phyloP scores from a whole-genome alignment of 2,888 invertebrate species.

The Leptothorax acervorum region DNA sequence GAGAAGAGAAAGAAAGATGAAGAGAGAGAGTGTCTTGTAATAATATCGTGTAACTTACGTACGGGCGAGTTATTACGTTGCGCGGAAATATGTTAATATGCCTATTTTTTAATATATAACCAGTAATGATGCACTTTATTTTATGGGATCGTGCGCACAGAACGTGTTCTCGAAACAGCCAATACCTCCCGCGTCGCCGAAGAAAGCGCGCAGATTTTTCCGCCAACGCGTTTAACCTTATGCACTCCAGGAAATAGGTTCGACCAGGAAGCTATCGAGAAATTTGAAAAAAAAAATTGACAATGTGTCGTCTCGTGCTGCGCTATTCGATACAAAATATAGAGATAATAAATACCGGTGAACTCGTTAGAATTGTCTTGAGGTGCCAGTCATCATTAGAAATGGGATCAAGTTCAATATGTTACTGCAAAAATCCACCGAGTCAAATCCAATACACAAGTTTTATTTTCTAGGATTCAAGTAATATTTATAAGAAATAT shows the following conservation, averaged over 20 bases:
- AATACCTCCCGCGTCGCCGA: not conserved
- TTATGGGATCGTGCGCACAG: slow-evolving; percentile 40
- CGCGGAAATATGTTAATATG: slow-evolving; percentile 46
- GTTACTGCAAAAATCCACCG: too few relatives aligned
- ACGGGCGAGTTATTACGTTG: slow-evolving; percentile 35
- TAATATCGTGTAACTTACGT: slow-evolving; percentile 43
- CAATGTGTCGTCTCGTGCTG: not conserved
- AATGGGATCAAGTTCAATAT: too few relatives aligned
- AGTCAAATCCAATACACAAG: too few relatives aligned
- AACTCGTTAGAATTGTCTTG: not conserved
- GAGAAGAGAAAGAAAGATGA: not conserved
- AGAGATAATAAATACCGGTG: not conserved
- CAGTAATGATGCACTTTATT: slow-evolving; percentile 46
- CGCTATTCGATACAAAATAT: not conserved
- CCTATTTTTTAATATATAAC: slow-evolving; percentile 45
- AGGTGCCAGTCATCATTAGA: not conserved
- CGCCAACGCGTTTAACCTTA: slow-evolving; percentile 2
- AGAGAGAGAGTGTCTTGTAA: slow-evolving; percentile 24
- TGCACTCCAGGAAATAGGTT: slow-evolving; percentile 3
- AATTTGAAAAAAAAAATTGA: slow-evolving; percentile 1
- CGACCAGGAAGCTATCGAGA: not conserved
- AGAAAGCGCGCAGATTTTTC: not conserved
- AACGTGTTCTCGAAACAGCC: slow-evolving; percentile 33
- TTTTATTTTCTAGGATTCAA: too few relatives aligned
- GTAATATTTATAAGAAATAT: too few relatives aligned